Evolutionary conservation across 2,797 vertebrate genomes (phyloP).

Genomic region (Denticeps clupeoides): DNA sequence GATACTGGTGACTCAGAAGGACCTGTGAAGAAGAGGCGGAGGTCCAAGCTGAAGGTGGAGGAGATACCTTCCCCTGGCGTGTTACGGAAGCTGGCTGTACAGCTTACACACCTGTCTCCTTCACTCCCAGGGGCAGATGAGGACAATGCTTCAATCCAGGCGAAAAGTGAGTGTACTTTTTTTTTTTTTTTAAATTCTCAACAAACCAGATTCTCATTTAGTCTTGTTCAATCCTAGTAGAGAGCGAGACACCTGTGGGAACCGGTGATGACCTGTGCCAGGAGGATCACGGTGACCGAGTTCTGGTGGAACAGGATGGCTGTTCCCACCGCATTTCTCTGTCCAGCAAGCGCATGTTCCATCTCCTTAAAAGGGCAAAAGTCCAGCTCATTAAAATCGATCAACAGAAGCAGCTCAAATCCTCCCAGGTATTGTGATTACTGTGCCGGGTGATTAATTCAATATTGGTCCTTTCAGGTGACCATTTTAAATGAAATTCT

Average conservation of each 20-base stretch:
- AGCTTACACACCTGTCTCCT: constrained; percentile 28
- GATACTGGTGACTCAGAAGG: background rate
- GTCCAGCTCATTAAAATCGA: constrained; percentile 88
- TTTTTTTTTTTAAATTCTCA: background rate
- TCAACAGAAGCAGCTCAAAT: constrained; percentile 73
- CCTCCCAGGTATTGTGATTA: constrained; percentile 53
- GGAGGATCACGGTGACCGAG: constrained; percentile 12
- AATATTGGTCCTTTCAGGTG: background rate
- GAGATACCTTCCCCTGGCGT: constrained; percentile 60
- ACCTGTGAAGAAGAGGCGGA: constrained; percentile 35
- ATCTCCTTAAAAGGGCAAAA: constrained; percentile 81
- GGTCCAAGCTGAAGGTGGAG: constrained; percentile 59
- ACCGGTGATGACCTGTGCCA: constrained; percentile 6
- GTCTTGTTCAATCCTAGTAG: background rate
- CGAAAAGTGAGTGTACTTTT: constrained; percentile 23
- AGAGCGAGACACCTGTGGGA: too few relatives aligned
- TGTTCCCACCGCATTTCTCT: constrained; percentile 46
- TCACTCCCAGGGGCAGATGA: background rate
- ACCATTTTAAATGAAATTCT: too few relatives aligned
- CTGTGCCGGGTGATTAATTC: background rate
- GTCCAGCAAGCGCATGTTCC: constrained; percentile 78
- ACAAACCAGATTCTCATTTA: background rate
- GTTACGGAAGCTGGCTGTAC: constrained; percentile 62
- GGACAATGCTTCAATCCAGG: constrained; percentile 5
- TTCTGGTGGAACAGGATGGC: constrained; percentile 34